These are phyloP conservation scores for Formicarius rufipectus DNA, from an alignment of 2,113 vertebrate species.

Conservation along the genomic window DNA sequence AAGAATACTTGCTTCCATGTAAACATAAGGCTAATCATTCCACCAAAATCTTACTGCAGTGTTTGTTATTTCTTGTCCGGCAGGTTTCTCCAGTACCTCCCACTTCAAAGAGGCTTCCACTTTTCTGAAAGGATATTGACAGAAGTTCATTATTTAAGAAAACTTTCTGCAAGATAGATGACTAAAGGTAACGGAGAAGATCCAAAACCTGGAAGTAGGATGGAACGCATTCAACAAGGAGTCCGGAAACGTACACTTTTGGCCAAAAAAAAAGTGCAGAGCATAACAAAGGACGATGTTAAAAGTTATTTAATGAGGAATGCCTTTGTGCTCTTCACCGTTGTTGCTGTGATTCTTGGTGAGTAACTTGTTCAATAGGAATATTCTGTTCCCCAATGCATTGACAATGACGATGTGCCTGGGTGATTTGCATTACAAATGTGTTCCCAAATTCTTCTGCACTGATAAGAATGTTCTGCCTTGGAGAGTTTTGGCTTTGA, in stretches of 20 bases:
- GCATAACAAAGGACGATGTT: conserved; percentile 84
- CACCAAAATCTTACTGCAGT: neutral
- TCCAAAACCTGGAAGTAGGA: conserved; percentile 74
- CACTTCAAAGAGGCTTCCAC: neutral
- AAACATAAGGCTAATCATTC: neutral
- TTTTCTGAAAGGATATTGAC: conserved; percentile 45
- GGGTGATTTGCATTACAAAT: conserved; percentile 39
- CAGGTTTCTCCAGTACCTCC: conserved; percentile 39
- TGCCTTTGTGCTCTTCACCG: conserved; percentile 91
- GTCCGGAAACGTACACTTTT: conserved; percentile 82
- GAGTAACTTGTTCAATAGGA: conserved; percentile 69
- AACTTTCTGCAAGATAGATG: conserved; percentile 71
- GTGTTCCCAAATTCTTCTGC: conserved; percentile 20
- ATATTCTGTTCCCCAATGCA: conserved; percentile 42
- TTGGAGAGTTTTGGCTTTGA: conserved; percentile 6
- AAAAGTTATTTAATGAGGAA: conserved; percentile 87
- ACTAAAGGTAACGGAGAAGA: conserved; percentile 88
- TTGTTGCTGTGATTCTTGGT: conserved; percentile 92
- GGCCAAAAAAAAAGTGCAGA: conserved; percentile 88
- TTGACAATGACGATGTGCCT: conserved; percentile 50
- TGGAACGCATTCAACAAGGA: conserved; percentile 84
- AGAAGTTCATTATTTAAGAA: neutral
- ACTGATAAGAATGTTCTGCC: conserved; percentile 27
- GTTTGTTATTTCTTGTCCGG: conserved; percentile 26
- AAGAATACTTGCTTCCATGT: neutral